Conservation (phyloP, 2,113 vertebrate genomes). For the Gulo gulo region DNA sequence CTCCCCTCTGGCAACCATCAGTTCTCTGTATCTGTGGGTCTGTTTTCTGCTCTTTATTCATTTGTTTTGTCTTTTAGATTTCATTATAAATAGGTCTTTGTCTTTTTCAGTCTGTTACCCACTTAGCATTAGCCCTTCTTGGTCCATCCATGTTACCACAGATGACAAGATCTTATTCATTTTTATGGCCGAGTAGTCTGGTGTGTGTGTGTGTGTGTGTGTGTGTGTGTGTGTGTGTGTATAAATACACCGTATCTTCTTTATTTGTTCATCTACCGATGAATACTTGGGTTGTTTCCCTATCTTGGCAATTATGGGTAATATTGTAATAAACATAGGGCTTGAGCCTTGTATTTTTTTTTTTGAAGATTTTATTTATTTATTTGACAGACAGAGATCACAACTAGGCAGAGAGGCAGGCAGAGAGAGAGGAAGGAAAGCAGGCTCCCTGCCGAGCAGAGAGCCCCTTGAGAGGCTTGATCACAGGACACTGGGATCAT, state of each 20-base stretch:
- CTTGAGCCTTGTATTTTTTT: neutral
- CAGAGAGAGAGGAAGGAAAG: too few relatives aligned
- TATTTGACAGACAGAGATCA: too few relatives aligned
- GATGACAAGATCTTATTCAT: neutral
- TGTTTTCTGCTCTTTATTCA: neutral
- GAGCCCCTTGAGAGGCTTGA: too few relatives aligned
- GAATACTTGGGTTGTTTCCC: neutral
- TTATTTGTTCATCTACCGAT: neutral
- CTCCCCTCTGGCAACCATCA: neutral
- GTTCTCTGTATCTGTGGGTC: neutral
- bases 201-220: neutral
- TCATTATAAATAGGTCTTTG: neutral
- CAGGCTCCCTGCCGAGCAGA: too few relatives aligned
- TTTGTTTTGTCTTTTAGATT: neutral
- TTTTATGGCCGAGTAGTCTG: neutral
- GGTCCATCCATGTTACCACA: neutral
- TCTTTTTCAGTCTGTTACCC: neutral
- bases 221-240: neutral
- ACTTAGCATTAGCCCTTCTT: neutral
- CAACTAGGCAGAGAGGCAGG: too few relatives aligned
- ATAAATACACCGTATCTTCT: neutral
- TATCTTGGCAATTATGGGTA: neutral
- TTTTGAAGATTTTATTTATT: too few relatives aligned
- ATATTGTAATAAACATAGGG: neutral
- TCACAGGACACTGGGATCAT: too few relatives aligned